Conservation (phyloP, 2,797 vertebrate species). For the Dendrocincla tyrannina region DNA sequence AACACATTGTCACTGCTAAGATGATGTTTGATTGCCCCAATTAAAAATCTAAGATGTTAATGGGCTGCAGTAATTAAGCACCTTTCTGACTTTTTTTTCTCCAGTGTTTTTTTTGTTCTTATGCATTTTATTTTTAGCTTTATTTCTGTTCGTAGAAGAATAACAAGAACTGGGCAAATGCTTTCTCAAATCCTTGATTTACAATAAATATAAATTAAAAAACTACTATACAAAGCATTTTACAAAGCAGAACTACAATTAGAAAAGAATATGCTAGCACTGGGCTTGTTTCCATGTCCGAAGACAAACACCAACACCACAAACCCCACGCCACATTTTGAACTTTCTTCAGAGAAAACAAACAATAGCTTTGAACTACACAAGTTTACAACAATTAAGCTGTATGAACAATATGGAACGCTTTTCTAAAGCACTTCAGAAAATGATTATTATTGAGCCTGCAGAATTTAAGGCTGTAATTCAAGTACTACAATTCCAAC, state of each 20-base stretch:
- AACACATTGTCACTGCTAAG: not conserved
- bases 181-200: not conserved
- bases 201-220: not conserved
- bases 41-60: not conserved
- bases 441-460: slow-evolving; percentile 25
- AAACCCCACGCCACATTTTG: not conserved
- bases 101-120: not conserved
- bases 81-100: not conserved
- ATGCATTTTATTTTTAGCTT: not conserved
- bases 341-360: not conserved
- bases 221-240: not conserved
- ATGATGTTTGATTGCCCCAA: not conserved
- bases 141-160: not conserved
- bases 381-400: not conserved
- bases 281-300: not conserved
- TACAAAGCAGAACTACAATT: not conserved
- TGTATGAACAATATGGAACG: not conserved
- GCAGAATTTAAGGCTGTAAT: not conserved
- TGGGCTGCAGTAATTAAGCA: not conserved
- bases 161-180: not conserved
- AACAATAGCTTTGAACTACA: not conserved
- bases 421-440: slow-evolving; percentile 34
- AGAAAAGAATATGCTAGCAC: not conserved
- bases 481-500: not conserved
- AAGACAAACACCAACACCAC: not conserved